Conservation (phyloP, 2,888 invertebrate genomes). For the Nyleta sp. region DNA sequence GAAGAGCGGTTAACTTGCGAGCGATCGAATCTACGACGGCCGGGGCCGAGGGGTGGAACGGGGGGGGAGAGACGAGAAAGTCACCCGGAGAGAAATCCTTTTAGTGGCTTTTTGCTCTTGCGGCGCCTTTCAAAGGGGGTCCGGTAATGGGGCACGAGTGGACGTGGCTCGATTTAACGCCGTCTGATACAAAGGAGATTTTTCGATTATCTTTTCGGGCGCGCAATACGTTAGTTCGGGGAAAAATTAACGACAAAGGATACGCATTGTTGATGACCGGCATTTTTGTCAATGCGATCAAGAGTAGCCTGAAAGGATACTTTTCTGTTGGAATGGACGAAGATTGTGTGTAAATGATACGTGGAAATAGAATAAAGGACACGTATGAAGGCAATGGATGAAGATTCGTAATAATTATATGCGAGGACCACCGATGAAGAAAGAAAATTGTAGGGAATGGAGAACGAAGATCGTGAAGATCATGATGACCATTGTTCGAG, state of each 20-base stretch:
- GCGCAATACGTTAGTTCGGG: slow-evolving; percentile 11
- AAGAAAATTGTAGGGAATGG: too few species aligned
- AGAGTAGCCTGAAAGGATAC: too few species aligned
- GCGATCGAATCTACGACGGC: slow-evolving; percentile 51
- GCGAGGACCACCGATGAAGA: too few species aligned
- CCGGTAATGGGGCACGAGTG: slow-evolving; percentile 45
- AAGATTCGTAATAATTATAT: too few species aligned
- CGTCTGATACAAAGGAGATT: slow-evolving; percentile 49
- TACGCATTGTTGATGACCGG: background rate
- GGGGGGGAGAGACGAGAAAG: slow-evolving; percentile 26
- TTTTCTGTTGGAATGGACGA: too few species aligned
- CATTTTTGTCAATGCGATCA: slow-evolving; percentile 16
- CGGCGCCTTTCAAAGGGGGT: slow-evolving; percentile 32
- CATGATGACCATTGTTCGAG: too few species aligned
- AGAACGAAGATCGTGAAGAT: too few species aligned
- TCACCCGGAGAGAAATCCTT: slow-evolving; percentile 48
- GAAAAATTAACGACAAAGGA: slow-evolving; percentile 16
- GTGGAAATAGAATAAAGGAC: too few species aligned
- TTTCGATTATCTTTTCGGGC: slow-evolving; percentile 51
- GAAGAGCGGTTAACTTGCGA: slow-evolving; percentile 53
- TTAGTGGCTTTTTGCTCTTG: slow-evolving; percentile 50
- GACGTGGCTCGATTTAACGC: slow-evolving; percentile 55
- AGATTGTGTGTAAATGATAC: too few species aligned
- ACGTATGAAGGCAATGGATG: too few species aligned
- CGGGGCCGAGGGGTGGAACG: too few species aligned